Evolutionary conservation across 1,140 invertebrate genomes (phyloP).

Genomic region (Cataglyphis hispanica): DNA sequence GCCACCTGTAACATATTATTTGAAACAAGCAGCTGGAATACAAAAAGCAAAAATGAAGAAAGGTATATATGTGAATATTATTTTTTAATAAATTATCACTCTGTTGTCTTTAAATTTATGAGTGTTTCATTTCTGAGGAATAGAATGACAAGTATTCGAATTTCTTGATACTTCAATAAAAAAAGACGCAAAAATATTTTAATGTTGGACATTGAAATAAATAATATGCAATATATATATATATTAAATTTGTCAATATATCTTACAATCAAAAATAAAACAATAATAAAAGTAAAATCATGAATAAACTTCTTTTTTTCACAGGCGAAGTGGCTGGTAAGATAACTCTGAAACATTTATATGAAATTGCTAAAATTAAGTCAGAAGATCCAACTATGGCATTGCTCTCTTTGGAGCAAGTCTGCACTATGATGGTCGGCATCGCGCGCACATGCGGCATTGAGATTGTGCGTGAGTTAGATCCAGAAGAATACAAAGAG

Average conservation of each 20-base stretch:
- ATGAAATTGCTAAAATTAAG: constrained; percentile 99
- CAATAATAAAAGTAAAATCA: background rate
- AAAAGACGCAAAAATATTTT: background rate
- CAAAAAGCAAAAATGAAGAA: constrained; percentile 86
- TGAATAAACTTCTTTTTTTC: constrained; percentile 70
- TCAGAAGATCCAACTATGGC: constrained; percentile 92
- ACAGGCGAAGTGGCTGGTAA: constrained; percentile 95
- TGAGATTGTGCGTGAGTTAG: constrained; percentile 93
- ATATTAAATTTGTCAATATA: background rate
- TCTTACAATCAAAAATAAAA: background rate
- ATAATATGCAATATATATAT: too few relatives aligned
- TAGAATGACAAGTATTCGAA: background rate
- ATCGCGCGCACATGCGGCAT: constrained; percentile 93
- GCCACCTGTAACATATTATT: constrained; percentile 94
- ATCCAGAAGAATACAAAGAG: constrained; percentile 93
- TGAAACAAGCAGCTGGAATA: constrained; percentile 98
- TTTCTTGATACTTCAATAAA: background rate
- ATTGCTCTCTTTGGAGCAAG: constrained; percentile 89
- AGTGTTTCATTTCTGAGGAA: background rate
- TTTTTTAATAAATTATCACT: background rate
- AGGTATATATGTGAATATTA: constrained; percentile 27
- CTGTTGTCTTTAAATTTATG: background rate
- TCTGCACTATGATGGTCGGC: constrained; percentile 93
- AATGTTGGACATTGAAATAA: background rate
- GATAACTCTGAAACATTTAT: constrained; percentile 98